Base-by-base conservation (phyloP, 2,888 invertebrate species). In the Cataglyphis rosenhaueri region DNA sequence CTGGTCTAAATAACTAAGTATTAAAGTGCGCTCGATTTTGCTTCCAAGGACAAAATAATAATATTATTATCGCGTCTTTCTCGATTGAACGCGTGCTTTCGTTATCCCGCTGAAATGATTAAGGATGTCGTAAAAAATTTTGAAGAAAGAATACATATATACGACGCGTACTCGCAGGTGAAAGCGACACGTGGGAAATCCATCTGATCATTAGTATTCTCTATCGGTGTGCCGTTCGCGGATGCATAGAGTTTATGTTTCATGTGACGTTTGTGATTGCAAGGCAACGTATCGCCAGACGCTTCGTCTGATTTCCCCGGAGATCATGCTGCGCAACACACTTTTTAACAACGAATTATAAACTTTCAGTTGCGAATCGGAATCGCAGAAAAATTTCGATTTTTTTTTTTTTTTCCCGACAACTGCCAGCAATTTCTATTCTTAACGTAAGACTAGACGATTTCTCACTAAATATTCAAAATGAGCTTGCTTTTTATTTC, bases 201-300 rank as follows among this genome's bases (percentile, higher is more conserved):
- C 84, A 48, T 85, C 55, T 71, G 76, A 84, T 86, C 84, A 89
- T 89, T 89, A 89, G 84, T 86, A 89, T 89, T 88, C 89, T 85
- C 87, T 83, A 87, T 88, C 85, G 85, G 84, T 85, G 55, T 71
- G 70, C 78, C 84, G 73, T 84, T 87, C 84, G 84, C 65, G 73
- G 64, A 88, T 87, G 83, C 84, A 85, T 89, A 66, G 84, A 87
- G 84, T 89, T 89, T 89, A 84, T 86, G 84, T 87, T 86, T 82
- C 82, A 84, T 75, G 70, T 81, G 86, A 87, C 89, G 84, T 84
- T 87, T 78, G 68, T 85, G 83, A 88, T 85, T 83, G 84, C 85
- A 62, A 81, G 81, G 84, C 83, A 73, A 86, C 79, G 64, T 86
- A 86, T 85, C 83, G 82, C 83, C 52, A 62, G 66, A 79, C 78